Percentiles rank a stretch among this genome's conserved stretches.
Evolutionary conservation across 2,888 invertebrate genomes (phyloP).

Genomic region (Quadriops clusia): DNA sequence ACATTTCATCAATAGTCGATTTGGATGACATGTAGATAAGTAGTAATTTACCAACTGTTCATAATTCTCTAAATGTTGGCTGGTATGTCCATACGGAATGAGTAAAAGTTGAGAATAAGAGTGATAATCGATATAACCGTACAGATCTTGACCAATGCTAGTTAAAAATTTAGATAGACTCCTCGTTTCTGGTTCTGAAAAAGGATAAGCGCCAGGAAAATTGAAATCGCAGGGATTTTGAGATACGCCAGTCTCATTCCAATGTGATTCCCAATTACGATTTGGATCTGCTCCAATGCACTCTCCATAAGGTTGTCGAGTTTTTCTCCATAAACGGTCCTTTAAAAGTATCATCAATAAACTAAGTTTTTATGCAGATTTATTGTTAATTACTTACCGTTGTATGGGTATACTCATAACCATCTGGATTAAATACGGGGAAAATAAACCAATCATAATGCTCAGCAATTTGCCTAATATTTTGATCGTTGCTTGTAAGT

Average conservation of each 20-base stretch:
- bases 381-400: constrained; percentile 34
- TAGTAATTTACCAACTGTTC: constrained; percentile 42
- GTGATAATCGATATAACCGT: constrained; percentile 58
- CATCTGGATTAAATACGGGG: constrained; percentile 63
- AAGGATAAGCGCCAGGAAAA: constrained; percentile 53
- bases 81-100: constrained; percentile 56
- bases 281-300: constrained; percentile 63
- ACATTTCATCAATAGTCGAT: no score
- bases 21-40: no score
- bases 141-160: constrained; percentile 23
- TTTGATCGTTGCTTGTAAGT: constrained; percentile 46
- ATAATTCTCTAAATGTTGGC: constrained; percentile 44
- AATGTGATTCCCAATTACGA: constrained; percentile 62
- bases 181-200: constrained; percentile 58
- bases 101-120: constrained; percentile 59
- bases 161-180: constrained; percentile 43
- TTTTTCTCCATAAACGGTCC: constrained; percentile 61
- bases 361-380: not conserved
- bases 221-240: constrained; percentile 45
- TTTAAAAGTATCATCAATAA: constrained; percentile 33
- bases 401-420: constrained; percentile 52
- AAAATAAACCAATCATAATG: constrained; percentile 64
- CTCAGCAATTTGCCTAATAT: constrained; percentile 46
- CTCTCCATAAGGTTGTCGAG: constrained; percentile 38
- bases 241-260: constrained; percentile 48